Percentiles rank a stretch among this genome's conserved stretches.
phyloP scores from a whole-genome alignment of 2,113 vertebrate species.

The Poicephalus gulielmi region DNA sequence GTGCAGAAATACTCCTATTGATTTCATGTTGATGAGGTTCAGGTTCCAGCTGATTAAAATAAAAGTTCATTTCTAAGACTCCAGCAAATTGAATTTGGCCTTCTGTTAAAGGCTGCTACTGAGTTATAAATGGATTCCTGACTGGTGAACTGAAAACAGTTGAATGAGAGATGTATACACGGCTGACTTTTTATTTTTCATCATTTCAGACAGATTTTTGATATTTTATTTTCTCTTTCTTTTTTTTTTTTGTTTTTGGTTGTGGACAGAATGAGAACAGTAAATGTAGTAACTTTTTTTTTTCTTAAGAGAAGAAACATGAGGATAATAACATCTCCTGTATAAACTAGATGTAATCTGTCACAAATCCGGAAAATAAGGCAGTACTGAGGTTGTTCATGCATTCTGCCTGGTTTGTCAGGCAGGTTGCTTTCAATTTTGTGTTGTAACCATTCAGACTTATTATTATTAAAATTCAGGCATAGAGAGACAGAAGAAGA shows the following conservation, averaged over 20 bases:
- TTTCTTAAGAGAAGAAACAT: background rate
- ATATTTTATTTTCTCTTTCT: background rate
- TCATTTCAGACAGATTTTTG: background rate
- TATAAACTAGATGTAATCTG: background rate
- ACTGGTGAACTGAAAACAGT: background rate
- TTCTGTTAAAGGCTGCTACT: background rate
- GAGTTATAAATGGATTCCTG: background rate
- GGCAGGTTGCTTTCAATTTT: background rate
- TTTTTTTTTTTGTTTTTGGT: background rate
- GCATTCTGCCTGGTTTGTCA: background rate
- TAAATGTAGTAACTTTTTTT: background rate
- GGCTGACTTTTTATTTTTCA: background rate
- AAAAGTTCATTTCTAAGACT: background rate
- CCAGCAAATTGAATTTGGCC: background rate
- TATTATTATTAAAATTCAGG: conserved; percentile 7
- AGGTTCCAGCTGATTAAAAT: background rate
- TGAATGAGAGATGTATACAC: background rate
- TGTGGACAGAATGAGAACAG: background rate
- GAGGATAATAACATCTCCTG: background rate
- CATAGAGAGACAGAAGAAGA: background rate
- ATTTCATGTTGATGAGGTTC: background rate
- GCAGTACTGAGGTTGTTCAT: background rate
- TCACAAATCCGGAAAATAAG: background rate
- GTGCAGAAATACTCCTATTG: background rate
- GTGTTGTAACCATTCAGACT: background rate